Base-by-base conservation (phyloP, 2,797 vertebrate species). In the Cossypha dichroa region DNA sequence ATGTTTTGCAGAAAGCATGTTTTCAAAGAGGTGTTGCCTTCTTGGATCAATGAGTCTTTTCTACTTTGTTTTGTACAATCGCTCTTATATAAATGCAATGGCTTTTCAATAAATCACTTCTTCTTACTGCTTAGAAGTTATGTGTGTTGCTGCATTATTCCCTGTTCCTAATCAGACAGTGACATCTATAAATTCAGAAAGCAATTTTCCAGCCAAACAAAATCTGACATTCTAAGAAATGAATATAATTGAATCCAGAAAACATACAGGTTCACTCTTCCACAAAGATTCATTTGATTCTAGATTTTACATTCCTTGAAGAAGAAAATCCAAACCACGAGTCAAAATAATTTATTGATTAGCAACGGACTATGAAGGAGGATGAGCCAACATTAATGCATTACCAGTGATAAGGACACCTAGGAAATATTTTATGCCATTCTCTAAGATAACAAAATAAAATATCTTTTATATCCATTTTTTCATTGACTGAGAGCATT, bases 311-410 rank as follows among this genome's bases (percentile, higher is more conserved):
- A 40, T 21, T 66, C 28, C 34, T 76, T 67, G 46, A 20, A 33
- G 52, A 66, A 43, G 77, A 74, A 48, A n/a, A 0, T 2, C 9
- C 19, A 62, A 68, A 14, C 5, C 40, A 74, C 55, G 87, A 86
- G 87, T 78, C 88, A 91, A 96, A 96, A 87, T 70, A 86, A 94
- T 63, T 52, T 85, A 90, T 69, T 9, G 38, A 93, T 93, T 90
- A 93, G 66, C 62, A 93, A 75, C 38, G 74, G 74, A 64, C 67
- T 88, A 9, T 43, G 56, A 93, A 74, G 56, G 51, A 96, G 45
- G 29, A 93, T 88, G 28, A 93, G 49, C 33, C 89, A 94, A 85
- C 0, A 0, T 41, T 93, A 91, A 90, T 74, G 79, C 60, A 87
- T 64, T 77, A 90, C 56, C 33, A 82, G 41, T 3, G 88, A 94